These are phyloP conservation scores for Myotis lucifugus DNA, from an alignment of 2,113 vertebrate genomes.

Conservation along the genomic window DNA sequence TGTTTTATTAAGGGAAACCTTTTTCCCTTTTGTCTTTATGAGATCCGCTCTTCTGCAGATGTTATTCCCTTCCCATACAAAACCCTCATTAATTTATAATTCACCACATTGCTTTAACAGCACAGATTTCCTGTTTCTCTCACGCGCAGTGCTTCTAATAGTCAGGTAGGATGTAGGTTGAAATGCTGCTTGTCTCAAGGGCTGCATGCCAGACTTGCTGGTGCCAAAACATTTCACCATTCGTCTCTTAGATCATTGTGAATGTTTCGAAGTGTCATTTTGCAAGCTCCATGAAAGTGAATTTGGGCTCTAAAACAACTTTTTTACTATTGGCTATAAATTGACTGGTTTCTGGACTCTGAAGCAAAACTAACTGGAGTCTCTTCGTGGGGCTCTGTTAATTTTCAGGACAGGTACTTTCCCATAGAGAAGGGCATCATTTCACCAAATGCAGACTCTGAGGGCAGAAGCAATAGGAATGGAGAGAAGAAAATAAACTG, in stretches of 20 bases:
- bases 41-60: slow-evolving; percentile 68
- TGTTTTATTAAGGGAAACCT: slow-evolving; percentile 80
- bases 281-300: slow-evolving; percentile 74
- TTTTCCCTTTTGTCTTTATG: slow-evolving; percentile 75
- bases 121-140: slow-evolving; percentile 73
- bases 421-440: neutral
- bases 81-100: slow-evolving; percentile 77
- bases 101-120: slow-evolving; percentile 74
- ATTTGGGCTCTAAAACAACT: slow-evolving; percentile 65
- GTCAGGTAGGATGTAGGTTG: slow-evolving; percentile 52
- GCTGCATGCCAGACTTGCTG: slow-evolving; percentile 79
- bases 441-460: slow-evolving; percentile 47
- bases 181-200: slow-evolving; percentile 55
- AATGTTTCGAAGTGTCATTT: slow-evolving; percentile 70
- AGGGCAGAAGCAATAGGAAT: neutral
- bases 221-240: slow-evolving; percentile 79
- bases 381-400: slow-evolving; percentile 60
- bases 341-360: slow-evolving; percentile 67
- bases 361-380: slow-evolving; percentile 61
- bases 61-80: slow-evolving; percentile 65
- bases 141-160: slow-evolving; percentile 57
- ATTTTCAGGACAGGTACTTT: slow-evolving; percentile 56
- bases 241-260: slow-evolving; percentile 75
- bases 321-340: slow-evolving; percentile 74
- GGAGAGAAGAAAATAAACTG: neutral